Base-by-base conservation (phyloP, 2,113 vertebrate species). In the Engraulis encrasicolus region DNA sequence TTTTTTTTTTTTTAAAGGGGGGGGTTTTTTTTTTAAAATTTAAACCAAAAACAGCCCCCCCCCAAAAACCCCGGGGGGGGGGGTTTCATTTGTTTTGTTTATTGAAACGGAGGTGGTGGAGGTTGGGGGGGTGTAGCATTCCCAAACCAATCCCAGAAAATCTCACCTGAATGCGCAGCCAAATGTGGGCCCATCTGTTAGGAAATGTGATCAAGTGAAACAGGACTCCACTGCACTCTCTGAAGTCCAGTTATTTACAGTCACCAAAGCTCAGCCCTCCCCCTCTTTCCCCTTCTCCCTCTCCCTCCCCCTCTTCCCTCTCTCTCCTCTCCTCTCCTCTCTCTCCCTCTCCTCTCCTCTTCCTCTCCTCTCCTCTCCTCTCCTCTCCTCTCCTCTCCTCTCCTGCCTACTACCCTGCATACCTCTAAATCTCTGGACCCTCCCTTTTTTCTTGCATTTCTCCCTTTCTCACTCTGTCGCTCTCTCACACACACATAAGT, bases 181-280 rank as follows among this genome's bases (percentile, higher is more conserved):
- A 36, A 74, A 74, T 74, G 27, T 31, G n/a, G 4, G 27, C 27
- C 66, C 66, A 74, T 74, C 66, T 74, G 66, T 74, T 74, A 74
- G 66, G 15, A 31, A 74, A 31, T 17, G 66, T 36, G 66, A 74
- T 74, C 2, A 27, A 34, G 66, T 74, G 66, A 74, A 74, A 74
- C 23, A 12, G 31, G 58, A 31, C 66, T 74, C 66, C 27, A 11
- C n/a, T n/a, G n/a, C n/a, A n/a, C n/a, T n/a, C 7, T 27, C 5
- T 61, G 12, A 61, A 66, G 58, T 66, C 58, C 58, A 66, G 58
- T 66, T 27, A 66, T 27, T 66, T 66, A 31, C 58, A n/a, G 31
- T 27, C n/a, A 2, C n/a, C 23, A 31, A 7, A 7, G 58, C 58
- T 27, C 58, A 2, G 2, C n/a, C 6, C 20, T 61, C 6, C 9